Percentiles rank a stretch among this genome's conserved stretches.
Evolutionary conservation across 2,113 vertebrate genomes (phyloP).

Genomic region (Cyprinus carpio): DNA sequence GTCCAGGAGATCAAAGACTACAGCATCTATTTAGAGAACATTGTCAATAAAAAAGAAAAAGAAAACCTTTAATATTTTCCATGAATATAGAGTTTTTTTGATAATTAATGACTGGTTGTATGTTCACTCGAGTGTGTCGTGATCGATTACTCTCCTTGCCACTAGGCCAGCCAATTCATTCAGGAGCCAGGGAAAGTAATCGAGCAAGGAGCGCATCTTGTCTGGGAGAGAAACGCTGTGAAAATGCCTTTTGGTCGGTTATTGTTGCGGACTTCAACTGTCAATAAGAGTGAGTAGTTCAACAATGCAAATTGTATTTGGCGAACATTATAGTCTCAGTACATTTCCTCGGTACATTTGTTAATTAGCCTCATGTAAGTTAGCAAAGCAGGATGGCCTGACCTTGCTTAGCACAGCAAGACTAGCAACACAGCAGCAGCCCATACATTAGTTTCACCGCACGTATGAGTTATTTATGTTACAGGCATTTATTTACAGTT

Average conservation of each 20-base stretch:
- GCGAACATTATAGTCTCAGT: no score
- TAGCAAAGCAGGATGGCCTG: constrained; percentile 43
- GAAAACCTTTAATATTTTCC: no score
- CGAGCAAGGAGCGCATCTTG: constrained; percentile 6
- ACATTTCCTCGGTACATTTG: background rate
- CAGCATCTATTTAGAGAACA: no score
- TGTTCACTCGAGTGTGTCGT: background rate
- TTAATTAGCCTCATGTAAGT: background rate
- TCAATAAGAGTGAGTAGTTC: constrained; percentile 66
- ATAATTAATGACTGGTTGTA: background rate
- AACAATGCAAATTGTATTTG: rapidly evolving
- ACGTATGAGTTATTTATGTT: background rate
- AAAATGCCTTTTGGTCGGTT: constrained; percentile 66
- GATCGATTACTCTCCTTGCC: constrained; percentile 23
- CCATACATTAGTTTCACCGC: background rate
- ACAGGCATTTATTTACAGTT: no score
- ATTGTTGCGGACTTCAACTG: constrained; percentile 52
- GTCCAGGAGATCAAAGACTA: no score
- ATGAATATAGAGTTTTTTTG: no score
- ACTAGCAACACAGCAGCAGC: background rate
- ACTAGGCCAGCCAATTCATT: background rate
- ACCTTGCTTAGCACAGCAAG: constrained; percentile 66
- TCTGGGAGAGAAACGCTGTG: background rate
- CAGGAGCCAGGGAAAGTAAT: constrained; percentile 44
- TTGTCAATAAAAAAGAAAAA: no score